These are phyloP conservation scores for Palaemon carinicauda DNA, from an alignment of 1,140 invertebrate genomes.

Conservation along the genomic window DNA sequence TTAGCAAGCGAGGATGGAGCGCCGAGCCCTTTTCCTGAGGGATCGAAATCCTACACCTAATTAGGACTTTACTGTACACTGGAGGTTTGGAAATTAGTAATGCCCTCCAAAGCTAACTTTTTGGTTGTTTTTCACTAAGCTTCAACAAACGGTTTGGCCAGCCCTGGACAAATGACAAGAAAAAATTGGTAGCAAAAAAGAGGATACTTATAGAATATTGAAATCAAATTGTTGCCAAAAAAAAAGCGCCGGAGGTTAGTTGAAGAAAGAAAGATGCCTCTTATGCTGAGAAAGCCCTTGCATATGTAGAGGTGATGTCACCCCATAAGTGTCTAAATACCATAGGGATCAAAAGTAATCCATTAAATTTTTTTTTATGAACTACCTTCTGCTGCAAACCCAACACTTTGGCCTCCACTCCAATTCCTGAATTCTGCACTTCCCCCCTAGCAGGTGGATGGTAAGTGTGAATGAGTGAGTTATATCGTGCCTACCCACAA, in stretches of 20 bases:
- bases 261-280: neutral
- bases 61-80: conserved; percentile 35
- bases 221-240: conserved; percentile 14
- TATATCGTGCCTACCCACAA: too few relatives aligned
- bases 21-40: neutral
- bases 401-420: too few relatives aligned
- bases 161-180: conserved; percentile 45
- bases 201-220: conserved; percentile 41
- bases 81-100: conserved; percentile 41
- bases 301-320: too few relatives aligned
- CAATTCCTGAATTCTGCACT: too few relatives aligned
- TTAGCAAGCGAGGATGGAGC: conserved; percentile 41
- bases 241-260: conserved; percentile 33
- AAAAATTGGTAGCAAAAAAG: conserved; percentile 37
- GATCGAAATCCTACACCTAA: conserved; percentile 28
- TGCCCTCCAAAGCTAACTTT: conserved; percentile 40
- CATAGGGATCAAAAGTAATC: too few relatives aligned
- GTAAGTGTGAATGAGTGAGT: too few relatives aligned
- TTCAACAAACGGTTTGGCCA: conserved; percentile 53
- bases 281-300: too few relatives aligned
- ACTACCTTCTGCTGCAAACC: too few relatives aligned
- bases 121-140: conserved; percentile 27
- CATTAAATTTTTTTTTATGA: too few relatives aligned
- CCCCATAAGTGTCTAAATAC: too few relatives aligned
- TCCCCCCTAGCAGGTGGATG: too few relatives aligned